Base-by-base conservation (phyloP, 2,888 invertebrate species). In the Drosophila cracens region DNA sequence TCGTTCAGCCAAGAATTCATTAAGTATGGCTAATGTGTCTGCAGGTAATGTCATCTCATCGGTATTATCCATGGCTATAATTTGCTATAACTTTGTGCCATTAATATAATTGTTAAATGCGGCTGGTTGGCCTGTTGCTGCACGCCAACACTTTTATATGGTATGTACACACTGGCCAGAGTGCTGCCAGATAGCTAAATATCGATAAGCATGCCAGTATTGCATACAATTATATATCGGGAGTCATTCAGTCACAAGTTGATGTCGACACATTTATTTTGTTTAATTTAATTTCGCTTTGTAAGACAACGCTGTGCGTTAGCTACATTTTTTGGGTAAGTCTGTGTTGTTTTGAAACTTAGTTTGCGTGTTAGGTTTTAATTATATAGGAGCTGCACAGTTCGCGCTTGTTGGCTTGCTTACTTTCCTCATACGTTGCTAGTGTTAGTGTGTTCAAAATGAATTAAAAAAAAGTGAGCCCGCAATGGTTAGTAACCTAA, bases 1-100 rank as follows among this genome's bases (percentile, higher is more conserved):
- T 91, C 96, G 96, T 91, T 97, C 97, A 1, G 76, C 79, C 51
- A 97, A 95, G 93, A 97, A 97, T 92, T 97, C 96, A 83, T 96
- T 95, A 0, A 98, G 93, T 1, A 96, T 96, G 61, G 95, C 94
- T 75, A 97, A 94, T 0, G 97, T 96, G 86, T 96, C 95, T 0
- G 95, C 94, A 4, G 96, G 96, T 57, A 97, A 93, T 53, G 94
- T 92, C 0, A 94, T 93, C 79, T 96, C 96, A 73, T 96, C 96
- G 73, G 96, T 95, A 25, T 82, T 79, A 69, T 74, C 77, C 77
- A 78, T 78, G 8, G 65, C 71, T 40, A 40, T 33, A 8, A 49
- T 34, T 51, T 53, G 5, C 1, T 18, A 3, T 25, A 53, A 27
- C 21, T 31, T 48, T 31, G 2, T 25, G 36, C 16, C 58, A 71